phyloP scores from a whole-genome alignment of 37 sponge, comb jelly and placozoan species.

The Oscarella lobularis region DNA sequence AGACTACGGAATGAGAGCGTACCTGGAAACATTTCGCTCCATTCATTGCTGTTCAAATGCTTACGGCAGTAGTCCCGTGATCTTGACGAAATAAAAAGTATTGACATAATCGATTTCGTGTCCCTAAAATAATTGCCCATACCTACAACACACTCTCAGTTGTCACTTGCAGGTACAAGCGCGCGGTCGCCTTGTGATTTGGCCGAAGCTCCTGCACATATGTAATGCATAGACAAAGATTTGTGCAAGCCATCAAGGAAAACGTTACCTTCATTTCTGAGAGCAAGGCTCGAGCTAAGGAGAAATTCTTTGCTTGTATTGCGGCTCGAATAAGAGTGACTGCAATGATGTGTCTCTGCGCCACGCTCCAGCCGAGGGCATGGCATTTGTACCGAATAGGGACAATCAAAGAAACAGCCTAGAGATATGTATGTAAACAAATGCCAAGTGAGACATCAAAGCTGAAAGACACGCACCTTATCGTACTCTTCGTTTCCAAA shows the following conservation, averaged over 20 bases:
- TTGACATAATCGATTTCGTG: no score
- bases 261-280: constrained; percentile 43
- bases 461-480: constrained; percentile 26
- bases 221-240: no score
- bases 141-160: no score
- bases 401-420: constrained; percentile 57
- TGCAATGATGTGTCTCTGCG: constrained; percentile 71
- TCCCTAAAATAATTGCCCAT: no score
- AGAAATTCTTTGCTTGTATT: constrained; percentile 31
- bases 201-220: background rate
- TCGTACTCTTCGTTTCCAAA: constrained; percentile 60
- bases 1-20: no score
- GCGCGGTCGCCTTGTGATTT: background rate
- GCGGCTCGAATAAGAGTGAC: constrained; percentile 70
- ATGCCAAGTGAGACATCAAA: background rate
- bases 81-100: no score
- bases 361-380: constrained; percentile 64
- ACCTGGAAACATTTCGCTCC: no score
- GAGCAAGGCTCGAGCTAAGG: constrained; percentile 31
- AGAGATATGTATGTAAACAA: background rate
- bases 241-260: no score
- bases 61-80: no score
- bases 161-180: background rate
- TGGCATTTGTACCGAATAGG: constrained; percentile 42
- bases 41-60: no score